Evolutionary conservation across 2,797 vertebrate genomes (phyloP), one percentile per base, ranked within the genome.

Genomic region (Anguilla anguilla): DNA sequence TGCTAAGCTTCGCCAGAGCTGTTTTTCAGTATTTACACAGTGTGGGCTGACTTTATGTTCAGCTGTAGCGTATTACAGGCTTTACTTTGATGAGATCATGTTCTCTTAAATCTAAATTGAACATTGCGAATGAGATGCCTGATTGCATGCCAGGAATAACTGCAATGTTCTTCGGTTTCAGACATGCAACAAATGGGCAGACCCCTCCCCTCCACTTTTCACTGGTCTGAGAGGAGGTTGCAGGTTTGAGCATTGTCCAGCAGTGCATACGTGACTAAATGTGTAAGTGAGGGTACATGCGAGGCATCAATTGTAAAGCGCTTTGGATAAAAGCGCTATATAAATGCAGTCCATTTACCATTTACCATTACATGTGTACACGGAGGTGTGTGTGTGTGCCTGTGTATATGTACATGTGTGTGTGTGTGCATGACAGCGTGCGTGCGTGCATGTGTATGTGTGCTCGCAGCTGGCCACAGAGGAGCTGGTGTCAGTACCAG

Each of bases 41-140:
- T 69, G 64, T n/a, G 2, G n/a, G 64, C 64, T 69, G 64, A 69
- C 25, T 69, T 69, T 22, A 64, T 81, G 39, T 51, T 25, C 7
- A 82, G 19, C 79, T 82, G 79, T 49, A 13, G 25, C 10, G 46
- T 6, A 51, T 82, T 11, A n/a, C 46, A 82, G 25, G 46, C 53
- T 55, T 84, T 55, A 84, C 28, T 84, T 49, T 35, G 46, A 83
- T 55, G 25, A 84, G 53, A 57, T 59, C 15, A 35, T 59, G 31
- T 84, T 83, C 49, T 53, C 79, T 49, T 82, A 11, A 84, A 84
- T 3, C n/a, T 17, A 35, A 83, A 84, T 7, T 10, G 83, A 84
- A 53, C 82, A 31, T 83, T 53, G 82, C 9, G 15, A 84, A 13
- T 17, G 83, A 84, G 51, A 17, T 57, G 53, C 11, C 83, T 11